Percentiles rank a stretch among this genome's conserved stretches.
phyloP scores from a whole-genome alignment of 2,113 vertebrate genomes.

The Lota lota region DNA sequence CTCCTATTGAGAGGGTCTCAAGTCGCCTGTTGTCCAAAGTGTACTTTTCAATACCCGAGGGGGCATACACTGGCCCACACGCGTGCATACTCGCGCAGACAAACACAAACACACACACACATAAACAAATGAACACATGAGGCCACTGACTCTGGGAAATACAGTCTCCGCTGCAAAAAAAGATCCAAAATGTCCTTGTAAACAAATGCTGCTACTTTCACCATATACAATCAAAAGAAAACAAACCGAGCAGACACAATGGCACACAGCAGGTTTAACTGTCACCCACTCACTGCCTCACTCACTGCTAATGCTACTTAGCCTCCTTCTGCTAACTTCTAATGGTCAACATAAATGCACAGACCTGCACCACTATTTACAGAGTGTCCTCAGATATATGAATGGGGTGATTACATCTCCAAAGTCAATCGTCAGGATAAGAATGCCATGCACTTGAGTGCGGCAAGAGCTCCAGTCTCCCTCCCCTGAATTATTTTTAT shows the following conservation, averaged over 20 bases:
- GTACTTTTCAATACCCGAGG: constrained; percentile 67
- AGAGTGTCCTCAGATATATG: background rate
- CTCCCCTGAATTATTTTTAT: background rate
- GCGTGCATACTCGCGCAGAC: constrained; percentile 7
- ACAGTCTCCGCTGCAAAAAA: too few species aligned
- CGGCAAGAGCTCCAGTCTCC: background rate
- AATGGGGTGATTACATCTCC: constrained; percentile 36
- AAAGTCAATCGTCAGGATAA: constrained; percentile 29
- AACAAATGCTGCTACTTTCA: too few species aligned
- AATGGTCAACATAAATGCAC: too few species aligned
- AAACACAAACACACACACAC: constrained; percentile 15
- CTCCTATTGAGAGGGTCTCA: constrained; percentile 79
- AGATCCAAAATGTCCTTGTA: too few species aligned
- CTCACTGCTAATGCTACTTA: too few species aligned
- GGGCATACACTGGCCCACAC: constrained; percentile 67
- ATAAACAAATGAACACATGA: background rate
- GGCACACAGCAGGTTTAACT: too few species aligned
- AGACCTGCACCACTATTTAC: too few species aligned
- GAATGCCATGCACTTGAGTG: constrained; percentile 23
- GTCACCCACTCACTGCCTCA: too few species aligned
- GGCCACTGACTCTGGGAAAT: too few species aligned
- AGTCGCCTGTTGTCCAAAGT: constrained; percentile 72
- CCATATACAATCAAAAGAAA: too few species aligned
- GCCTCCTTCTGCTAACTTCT: too few species aligned
- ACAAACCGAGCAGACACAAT: too few species aligned